Conservation (phyloP, 2,797 vertebrate genomes). For the Mormyrops attenuatus region DNA sequence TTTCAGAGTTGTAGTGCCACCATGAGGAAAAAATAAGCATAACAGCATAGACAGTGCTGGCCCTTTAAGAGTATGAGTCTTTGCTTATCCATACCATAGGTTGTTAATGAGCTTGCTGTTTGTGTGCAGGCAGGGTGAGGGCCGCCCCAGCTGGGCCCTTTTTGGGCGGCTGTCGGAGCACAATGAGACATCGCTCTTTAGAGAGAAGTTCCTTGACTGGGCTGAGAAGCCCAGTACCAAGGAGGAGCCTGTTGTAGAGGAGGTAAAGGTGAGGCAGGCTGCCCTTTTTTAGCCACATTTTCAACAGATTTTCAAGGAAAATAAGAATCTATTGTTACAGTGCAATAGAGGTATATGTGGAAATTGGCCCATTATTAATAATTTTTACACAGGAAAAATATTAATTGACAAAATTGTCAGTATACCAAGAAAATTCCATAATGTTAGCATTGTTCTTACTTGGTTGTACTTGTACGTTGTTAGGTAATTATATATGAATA, state of each 20-base stretch:
- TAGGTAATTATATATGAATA: neutral
- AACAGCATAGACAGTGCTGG: neutral
- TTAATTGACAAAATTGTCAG: neutral
- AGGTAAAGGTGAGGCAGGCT: constrained; percentile 55
- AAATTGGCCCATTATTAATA: neutral
- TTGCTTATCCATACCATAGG: neutral
- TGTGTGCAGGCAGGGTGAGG: constrained; percentile 56
- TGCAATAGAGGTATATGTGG: neutral
- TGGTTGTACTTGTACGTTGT: neutral
- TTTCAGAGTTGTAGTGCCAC: neutral
- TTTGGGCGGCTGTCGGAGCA: constrained; percentile 72
- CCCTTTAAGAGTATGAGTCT: neutral
- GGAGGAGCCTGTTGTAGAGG: constrained; percentile 55
- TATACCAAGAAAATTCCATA: neutral
- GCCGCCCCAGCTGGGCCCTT: constrained; percentile 66
- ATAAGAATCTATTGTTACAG: neutral
- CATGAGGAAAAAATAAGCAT: neutral
- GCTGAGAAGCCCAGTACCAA: constrained; percentile 56
- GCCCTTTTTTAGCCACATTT: neutral
- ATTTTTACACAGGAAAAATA: neutral
- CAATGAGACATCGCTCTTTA: constrained; percentile 73
- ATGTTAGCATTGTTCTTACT: neutral
- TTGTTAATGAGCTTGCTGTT: neutral
- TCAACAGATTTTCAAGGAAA: neutral
- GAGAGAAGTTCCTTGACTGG: constrained; percentile 77